Percentiles rank a stretch among this genome's conserved stretches.
Conservation (phyloP, 2,797 vertebrate species). For the Myripristis murdjan region DNA sequence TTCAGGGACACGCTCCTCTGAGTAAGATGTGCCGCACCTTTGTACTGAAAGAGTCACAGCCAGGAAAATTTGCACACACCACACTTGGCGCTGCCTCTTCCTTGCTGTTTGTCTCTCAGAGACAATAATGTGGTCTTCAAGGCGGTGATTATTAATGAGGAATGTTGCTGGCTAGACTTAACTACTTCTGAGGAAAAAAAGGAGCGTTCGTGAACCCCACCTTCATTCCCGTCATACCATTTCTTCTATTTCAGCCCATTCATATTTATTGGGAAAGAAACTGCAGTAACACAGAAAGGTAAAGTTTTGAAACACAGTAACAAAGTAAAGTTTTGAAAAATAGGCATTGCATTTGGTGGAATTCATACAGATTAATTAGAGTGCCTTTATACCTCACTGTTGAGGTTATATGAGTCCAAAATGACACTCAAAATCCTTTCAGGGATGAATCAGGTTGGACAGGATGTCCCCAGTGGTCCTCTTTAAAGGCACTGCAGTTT, state of each 20-base stretch:
- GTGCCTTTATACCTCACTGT: too few relatives aligned
- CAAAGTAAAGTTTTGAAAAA: background rate
- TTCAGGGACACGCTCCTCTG: constrained; percentile 17
- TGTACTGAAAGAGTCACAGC: constrained; percentile 20
- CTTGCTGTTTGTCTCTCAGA: constrained; percentile 37
- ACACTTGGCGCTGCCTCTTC: constrained; percentile 22
- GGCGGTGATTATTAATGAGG: constrained; percentile 69
- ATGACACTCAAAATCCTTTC: background rate
- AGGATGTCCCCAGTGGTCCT: background rate
- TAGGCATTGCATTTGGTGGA: background rate
- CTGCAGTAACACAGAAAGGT: too few relatives aligned
- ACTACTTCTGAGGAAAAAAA: constrained; percentile 49
- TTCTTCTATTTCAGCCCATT: too few relatives aligned
- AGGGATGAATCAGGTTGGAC: constrained; percentile 15
- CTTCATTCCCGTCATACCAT: too few relatives aligned
- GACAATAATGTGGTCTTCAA: constrained; percentile 52
- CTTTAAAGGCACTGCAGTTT: constrained; percentile 14
- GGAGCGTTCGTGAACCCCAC: background rate
- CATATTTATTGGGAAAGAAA: too few relatives aligned
- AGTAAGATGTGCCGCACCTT: constrained; percentile 17
- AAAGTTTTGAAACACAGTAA: background rate
- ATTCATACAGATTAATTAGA: background rate
- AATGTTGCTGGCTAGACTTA: constrained; percentile 47
- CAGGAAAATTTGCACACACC: constrained; percentile 19
- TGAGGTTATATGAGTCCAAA: background rate